These are phyloP conservation scores for Yponomeuta sedellus DNA, from an alignment of 2,888 invertebrate species.

Conservation along the genomic window DNA sequence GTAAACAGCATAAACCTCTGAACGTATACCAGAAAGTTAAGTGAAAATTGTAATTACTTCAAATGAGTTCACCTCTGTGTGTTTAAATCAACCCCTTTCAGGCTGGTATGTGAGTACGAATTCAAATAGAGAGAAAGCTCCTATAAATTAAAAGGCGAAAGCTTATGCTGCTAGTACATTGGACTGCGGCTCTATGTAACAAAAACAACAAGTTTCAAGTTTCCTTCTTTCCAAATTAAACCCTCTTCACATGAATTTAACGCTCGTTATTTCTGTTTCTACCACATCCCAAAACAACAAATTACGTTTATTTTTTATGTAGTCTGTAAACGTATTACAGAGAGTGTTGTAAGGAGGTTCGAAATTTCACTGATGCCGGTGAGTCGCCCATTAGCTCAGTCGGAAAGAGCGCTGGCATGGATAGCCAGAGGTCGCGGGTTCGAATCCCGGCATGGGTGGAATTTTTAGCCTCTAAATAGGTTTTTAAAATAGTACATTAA, in stretches of 20 bases:
- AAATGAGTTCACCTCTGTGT: neutral
- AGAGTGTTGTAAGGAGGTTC: too few species aligned
- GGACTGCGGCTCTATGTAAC: neutral
- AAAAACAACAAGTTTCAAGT: neutral
- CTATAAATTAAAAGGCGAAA: conserved; percentile 64
- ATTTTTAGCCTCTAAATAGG: too few species aligned
- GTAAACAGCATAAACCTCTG: neutral
- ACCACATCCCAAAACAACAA: too few species aligned
- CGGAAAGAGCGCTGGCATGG: too few species aligned
- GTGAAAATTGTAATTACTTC: neutral
- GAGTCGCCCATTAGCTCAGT: too few species aligned
- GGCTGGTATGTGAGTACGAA: conserved; percentile 37
- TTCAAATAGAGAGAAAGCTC: conserved; percentile 49
- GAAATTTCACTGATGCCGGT: too few species aligned
- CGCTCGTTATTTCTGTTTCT: neutral
- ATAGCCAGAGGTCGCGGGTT: too few species aligned
- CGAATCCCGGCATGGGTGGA: too few species aligned
- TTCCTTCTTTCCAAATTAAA: too few species aligned
- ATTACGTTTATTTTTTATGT: too few species aligned
- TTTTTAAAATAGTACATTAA: too few species aligned
- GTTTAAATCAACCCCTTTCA: conserved; percentile 42
- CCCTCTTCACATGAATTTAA: neutral
- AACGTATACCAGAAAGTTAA: neutral
- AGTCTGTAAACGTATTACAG: too few species aligned
- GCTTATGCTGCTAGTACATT: conserved; percentile 17